Conservation (phyloP, 2,797 vertebrate species). For the Uromys caudimaculatus region DNA sequence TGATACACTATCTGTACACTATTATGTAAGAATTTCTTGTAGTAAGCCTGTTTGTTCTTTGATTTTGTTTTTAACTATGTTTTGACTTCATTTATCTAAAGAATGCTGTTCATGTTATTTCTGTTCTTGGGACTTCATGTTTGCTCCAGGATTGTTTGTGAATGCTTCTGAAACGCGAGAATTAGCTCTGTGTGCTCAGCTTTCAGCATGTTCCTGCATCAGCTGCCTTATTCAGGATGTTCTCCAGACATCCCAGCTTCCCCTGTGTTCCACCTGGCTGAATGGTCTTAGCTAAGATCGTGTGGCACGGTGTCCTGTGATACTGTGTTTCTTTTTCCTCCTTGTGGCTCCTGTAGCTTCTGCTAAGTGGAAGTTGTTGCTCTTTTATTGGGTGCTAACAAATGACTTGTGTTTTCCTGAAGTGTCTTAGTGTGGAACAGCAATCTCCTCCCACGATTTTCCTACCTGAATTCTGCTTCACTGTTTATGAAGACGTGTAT, state of each 20-base stretch:
- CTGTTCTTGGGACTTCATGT: too few relatives aligned
- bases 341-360: neutral
- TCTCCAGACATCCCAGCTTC: neutral
- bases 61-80: neutral
- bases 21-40: neutral
- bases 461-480: neutral
- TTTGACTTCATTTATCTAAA: neutral
- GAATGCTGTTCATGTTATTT: neutral
- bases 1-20: neutral
- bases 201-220: neutral
- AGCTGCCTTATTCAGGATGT: neutral
- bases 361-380: neutral
- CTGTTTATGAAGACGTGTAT: neutral
- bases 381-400: neutral
- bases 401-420: neutral
- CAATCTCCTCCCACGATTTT: too few relatives aligned
- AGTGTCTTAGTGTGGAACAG: too few relatives aligned
- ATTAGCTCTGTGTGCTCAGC: neutral
- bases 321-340: neutral
- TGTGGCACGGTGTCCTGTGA: neutral
- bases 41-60: neutral
- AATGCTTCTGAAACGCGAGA: neutral
- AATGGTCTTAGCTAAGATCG: neutral
- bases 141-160: neutral
- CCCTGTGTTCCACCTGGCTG: rapidly evolving